These are phyloP conservation scores for Halesus radiatus DNA, from an alignment of 1,140 invertebrate species.

Conservation along the genomic window DNA sequence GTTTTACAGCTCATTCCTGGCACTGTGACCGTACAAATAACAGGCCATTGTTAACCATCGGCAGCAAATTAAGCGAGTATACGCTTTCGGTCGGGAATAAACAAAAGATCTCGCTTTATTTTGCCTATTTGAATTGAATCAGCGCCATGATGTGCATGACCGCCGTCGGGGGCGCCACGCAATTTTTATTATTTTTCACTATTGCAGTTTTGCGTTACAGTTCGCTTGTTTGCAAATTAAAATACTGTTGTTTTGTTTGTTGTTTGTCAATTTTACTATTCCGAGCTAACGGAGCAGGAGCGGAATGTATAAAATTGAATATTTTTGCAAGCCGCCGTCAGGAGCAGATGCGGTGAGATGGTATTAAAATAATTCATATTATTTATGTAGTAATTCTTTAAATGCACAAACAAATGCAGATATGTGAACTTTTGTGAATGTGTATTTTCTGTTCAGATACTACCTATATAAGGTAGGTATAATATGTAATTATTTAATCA, in stretches of 20 bases:
- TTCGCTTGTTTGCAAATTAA: constrained; percentile 28
- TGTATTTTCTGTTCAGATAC: no score
- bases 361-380: background rate
- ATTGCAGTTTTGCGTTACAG: constrained; percentile 1
- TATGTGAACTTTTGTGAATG: no score
- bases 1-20: no score
- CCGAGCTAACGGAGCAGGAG: background rate
- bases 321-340: constrained; percentile 3
- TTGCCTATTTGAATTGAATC: constrained; percentile 28
- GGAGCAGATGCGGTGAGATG: constrained; percentile 6
- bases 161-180: background rate
- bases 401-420: no score
- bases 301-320: background rate
- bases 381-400: no score
- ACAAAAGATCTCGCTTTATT: constrained; percentile 40
- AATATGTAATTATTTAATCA: no score
- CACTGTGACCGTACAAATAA: background rate
- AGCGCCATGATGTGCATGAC: constrained; percentile 4
- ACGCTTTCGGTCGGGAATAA: constrained; percentile 21
- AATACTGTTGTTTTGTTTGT: background rate
- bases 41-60: background rate
- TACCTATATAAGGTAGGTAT: no score
- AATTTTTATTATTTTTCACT: constrained; percentile 20
- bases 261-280: constrained; percentile 13
- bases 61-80: constrained; percentile 16